phyloP scores from a whole-genome alignment of 2,797 vertebrate species.

The Epinephelus coioides region DNA sequence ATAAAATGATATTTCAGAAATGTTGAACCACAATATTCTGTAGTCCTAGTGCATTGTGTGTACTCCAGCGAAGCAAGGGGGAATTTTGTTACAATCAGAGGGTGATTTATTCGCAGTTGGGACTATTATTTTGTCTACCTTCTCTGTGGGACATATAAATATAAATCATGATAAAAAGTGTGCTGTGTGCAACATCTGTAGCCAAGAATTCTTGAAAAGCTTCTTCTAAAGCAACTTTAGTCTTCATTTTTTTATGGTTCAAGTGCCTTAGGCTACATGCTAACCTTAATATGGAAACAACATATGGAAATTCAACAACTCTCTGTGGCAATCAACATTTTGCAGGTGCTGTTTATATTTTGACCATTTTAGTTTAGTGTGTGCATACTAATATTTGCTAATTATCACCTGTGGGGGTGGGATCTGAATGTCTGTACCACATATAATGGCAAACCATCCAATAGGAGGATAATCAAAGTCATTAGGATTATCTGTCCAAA shows the following conservation, averaged over 20 bases:
- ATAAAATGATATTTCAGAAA: constrained; percentile 17
- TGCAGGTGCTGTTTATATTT: background rate
- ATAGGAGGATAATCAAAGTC: too few species aligned
- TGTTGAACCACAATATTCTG: constrained; percentile 11
- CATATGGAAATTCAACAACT: too few species aligned
- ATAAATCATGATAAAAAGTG: constrained; percentile 13
- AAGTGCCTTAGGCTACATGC: background rate
- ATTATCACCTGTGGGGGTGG: background rate
- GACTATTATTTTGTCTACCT: constrained; percentile 4
- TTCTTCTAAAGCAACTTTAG: background rate
- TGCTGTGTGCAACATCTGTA: background rate
- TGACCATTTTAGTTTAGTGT: background rate
- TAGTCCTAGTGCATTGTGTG: constrained; percentile 11
- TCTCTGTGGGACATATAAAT: background rate
- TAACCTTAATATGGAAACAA: background rate
- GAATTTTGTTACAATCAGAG: background rate
- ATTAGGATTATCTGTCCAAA: too few species aligned
- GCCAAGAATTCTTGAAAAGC: background rate
- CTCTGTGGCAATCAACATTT: background rate
- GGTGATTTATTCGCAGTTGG: background rate
- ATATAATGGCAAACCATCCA: background rate
- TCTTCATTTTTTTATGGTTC: background rate
- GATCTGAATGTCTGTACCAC: background rate
- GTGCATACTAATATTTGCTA: background rate
- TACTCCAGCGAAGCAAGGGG: background rate